Evolutionary conservation across 2,888 invertebrate genomes (phyloP).

Genomic region (Antheraea yamamai): DNA sequence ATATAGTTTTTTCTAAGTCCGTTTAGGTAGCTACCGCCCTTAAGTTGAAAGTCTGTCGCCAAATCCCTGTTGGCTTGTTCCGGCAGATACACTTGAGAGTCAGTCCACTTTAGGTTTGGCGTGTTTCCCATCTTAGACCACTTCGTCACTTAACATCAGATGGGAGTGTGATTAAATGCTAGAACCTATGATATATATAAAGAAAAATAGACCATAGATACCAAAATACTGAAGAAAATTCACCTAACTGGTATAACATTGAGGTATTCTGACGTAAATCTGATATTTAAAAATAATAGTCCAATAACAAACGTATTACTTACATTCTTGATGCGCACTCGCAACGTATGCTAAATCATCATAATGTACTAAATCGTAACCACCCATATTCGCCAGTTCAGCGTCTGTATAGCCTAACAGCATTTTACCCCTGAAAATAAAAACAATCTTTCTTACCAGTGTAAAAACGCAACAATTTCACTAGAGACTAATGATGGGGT

Average conservation of each 20-base stretch:
- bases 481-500: not conserved
- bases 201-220: not conserved
- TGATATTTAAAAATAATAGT: too few relatives aligned
- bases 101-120: too few relatives aligned
- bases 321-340: constrained; percentile 99
- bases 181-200: too few relatives aligned
- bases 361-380: constrained; percentile 98
- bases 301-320: constrained; percentile 62
- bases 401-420: constrained; percentile 96
- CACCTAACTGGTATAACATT: not conserved
- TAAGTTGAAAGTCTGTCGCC: too few relatives aligned
- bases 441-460: not conserved
- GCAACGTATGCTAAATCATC: constrained; percentile 98
- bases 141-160: too few relatives aligned
- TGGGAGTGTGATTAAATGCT: too few relatives aligned
- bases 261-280: too few relatives aligned
- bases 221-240: not conserved
- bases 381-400: constrained; percentile 95
- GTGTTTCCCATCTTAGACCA: too few relatives aligned
- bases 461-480: not conserved
- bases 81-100: too few relatives aligned
- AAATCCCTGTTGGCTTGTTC: too few relatives aligned
- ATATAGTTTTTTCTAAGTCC: too few relatives aligned
- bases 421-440: constrained; percentile 91
- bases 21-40: too few relatives aligned